phyloP scores from a whole-genome alignment of 2,113 vertebrate species.

The Arenaria interpres region DNA sequence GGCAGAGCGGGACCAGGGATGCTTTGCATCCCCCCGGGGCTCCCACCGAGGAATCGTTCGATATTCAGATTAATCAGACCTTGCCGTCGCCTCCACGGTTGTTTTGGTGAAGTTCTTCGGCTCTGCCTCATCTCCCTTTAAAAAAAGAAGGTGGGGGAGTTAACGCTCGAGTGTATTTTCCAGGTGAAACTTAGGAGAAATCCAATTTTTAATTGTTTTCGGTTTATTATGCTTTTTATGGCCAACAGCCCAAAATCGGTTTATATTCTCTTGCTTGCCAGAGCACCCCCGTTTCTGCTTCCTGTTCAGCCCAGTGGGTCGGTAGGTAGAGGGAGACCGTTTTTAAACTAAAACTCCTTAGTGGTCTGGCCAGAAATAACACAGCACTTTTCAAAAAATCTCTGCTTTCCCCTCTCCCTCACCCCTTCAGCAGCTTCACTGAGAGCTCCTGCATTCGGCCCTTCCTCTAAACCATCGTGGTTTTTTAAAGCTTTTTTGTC shows the following conservation, averaged over 20 bases:
- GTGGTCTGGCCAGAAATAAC: not conserved
- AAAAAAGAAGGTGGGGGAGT: not conserved
- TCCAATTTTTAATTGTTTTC: not conserved
- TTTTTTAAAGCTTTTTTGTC: not conserved
- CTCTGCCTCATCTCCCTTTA: not conserved
- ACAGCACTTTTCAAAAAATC: not conserved
- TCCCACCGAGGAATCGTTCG: not conserved
- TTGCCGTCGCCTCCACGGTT: fast-evolving
- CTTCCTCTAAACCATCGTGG: fast-evolving
- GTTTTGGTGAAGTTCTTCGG: not conserved
- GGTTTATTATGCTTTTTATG: not conserved
- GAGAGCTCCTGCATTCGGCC: not conserved
- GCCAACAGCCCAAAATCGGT: not conserved
- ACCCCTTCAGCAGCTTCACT: not conserved
- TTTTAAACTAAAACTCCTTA: not conserved
- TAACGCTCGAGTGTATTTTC: not conserved
- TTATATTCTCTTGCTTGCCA: not conserved
- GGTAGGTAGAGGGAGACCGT: not conserved
- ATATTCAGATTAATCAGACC: fast-evolving
- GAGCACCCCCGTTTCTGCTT: not conserved
- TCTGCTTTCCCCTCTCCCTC: not conserved
- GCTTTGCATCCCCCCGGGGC: not conserved
- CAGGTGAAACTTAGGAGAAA: not conserved
- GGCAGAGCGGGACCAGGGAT: not conserved
- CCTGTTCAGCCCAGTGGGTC: not conserved